These are phyloP conservation scores for Meriones unguiculatus DNA, from an alignment of 2,113 vertebrate genomes.

Conservation along the genomic window DNA sequence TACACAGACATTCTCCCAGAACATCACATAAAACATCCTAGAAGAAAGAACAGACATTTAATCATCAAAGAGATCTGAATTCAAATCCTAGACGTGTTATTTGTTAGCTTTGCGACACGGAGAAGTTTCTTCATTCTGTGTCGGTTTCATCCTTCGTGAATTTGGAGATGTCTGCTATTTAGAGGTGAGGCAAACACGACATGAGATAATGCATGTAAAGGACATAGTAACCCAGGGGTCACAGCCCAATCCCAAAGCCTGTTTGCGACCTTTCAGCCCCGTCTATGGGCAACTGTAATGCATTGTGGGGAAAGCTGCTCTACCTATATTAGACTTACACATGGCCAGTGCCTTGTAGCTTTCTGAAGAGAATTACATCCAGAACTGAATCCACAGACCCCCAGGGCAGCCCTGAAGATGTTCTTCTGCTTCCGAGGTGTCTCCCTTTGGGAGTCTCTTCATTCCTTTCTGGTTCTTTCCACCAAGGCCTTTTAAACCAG, in stretches of 20 bases:
- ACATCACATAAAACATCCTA: neutral
- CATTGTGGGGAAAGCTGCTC: neutral
- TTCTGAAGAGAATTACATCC: no score
- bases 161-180: neutral
- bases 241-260: neutral
- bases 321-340: neutral
- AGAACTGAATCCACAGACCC: neutral
- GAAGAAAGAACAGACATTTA: neutral
- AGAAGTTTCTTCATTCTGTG: neutral
- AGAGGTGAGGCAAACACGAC: neutral
- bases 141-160: conserved; percentile 5
- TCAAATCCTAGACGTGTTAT: neutral
- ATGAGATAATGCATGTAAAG: neutral
- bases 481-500: neutral
- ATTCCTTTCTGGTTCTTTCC: neutral
- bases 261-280: neutral
- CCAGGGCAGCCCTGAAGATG: neutral
- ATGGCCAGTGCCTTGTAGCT: neutral
- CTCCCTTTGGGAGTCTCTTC: neutral
- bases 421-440: no score
- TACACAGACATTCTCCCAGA: neutral
- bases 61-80: neutral
- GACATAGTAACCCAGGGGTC: neutral
- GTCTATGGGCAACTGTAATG: neutral
- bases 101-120: neutral